Evolutionary conservation across 1,140 invertebrate genomes (phyloP).

Genomic region (Ptiloglossa arizonensis): DNA sequence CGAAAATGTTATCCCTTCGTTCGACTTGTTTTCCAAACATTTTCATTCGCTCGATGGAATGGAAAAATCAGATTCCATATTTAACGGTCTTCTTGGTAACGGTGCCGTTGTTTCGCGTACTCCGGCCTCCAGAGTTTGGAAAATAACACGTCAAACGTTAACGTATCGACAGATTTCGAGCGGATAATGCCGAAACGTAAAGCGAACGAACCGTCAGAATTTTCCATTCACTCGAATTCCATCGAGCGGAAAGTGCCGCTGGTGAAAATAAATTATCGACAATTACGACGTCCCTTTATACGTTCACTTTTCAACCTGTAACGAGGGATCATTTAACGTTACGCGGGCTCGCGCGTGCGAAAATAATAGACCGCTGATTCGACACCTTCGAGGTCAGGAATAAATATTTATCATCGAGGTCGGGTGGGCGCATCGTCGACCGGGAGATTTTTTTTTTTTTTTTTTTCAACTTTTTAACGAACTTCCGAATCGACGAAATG

Average conservation of each 20-base stretch:
- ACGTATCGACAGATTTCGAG: background rate
- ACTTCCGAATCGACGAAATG: background rate
- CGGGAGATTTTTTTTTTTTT: no score
- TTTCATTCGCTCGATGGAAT: background rate
- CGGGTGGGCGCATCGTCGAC: background rate
- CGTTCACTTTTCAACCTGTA: background rate
- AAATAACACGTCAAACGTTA: background rate
- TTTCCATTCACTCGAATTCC: background rate
- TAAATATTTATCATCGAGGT: background rate
- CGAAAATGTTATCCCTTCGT: background rate
- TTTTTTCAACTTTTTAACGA: background rate
- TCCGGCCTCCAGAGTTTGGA: background rate
- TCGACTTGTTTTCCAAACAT: background rate
- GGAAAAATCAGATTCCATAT: background rate
- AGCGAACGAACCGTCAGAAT: background rate
- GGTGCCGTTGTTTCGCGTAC: no score
- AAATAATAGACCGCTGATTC: background rate
- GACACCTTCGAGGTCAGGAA: background rate
- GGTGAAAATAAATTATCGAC: conserved; percentile 17
- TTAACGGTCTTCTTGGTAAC: background rate
- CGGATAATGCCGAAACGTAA: background rate
- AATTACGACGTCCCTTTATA: background rate
- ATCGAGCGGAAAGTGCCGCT: background rate
- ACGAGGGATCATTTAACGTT: background rate
- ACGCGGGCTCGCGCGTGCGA: background rate